Conservation (phyloP, 53 echinoderm and acorn worm genomes). For the Holothuria scabra region DNA sequence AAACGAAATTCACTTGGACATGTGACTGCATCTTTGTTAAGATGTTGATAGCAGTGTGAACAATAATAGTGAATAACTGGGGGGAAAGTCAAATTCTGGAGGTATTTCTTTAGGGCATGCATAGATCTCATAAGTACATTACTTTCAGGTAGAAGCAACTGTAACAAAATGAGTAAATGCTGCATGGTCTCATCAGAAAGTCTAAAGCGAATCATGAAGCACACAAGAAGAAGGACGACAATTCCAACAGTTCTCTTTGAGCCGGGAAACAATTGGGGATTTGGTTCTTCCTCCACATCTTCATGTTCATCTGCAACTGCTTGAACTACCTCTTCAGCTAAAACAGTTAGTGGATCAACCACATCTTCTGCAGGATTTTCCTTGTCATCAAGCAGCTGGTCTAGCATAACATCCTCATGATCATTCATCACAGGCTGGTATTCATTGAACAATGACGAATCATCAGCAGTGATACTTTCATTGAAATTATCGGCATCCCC, state of each 20-base stretch:
- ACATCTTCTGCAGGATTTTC: constrained; percentile 41
- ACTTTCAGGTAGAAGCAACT: constrained; percentile 44
- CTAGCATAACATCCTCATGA: constrained; percentile 36
- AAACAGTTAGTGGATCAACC: constrained; percentile 12
- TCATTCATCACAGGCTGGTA: constrained; percentile 2
- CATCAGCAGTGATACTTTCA: too few species aligned
- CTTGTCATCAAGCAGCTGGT: constrained; percentile 34
- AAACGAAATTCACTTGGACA: constrained; percentile 48
- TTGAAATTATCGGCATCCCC: too few species aligned
- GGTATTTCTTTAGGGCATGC: constrained; percentile 50
- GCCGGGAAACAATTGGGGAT: constrained; percentile 14
- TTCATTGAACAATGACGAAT: too few species aligned
- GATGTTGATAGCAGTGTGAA: constrained; percentile 30
- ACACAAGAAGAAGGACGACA: constrained; percentile 5
- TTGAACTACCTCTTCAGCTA: constrained; percentile 9
- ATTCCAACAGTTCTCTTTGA: constrained; percentile 48
- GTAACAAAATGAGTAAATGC: constrained; percentile 37
- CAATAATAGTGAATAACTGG: constrained; percentile 55
- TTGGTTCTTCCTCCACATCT: constrained; percentile 3
- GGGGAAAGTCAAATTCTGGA: constrained; percentile 34
- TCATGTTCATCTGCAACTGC: constrained; percentile 21
- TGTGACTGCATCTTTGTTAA: constrained; percentile 21
- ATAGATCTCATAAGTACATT: constrained; percentile 26
- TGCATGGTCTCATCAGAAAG: constrained; percentile 63
- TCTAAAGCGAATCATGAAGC: constrained; percentile 55